Percentiles rank a stretch among this genome's conserved stretches.
Conservation (phyloP, 1,140 invertebrate species). For the Ptiloglossa arizonensis region DNA sequence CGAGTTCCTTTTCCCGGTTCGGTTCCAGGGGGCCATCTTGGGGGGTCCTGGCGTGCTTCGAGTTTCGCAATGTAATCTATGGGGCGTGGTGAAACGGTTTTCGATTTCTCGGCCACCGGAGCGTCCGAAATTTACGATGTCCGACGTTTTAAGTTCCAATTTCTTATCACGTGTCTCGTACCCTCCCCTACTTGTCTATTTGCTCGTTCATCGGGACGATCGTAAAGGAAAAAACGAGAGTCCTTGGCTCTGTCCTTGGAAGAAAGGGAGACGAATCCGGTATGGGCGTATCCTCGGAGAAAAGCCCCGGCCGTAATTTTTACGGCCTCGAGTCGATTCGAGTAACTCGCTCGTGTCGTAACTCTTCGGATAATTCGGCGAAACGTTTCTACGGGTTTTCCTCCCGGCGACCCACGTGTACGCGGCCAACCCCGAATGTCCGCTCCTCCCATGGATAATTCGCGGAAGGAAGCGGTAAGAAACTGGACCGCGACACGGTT, state of each 20-base stretch:
- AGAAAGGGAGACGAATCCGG: constrained; percentile 25
- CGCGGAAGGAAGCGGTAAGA: not conserved
- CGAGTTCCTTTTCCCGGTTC: not conserved
- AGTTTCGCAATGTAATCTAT: constrained; percentile 72
- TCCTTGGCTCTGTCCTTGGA: constrained; percentile 25
- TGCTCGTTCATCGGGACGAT: too few species aligned
- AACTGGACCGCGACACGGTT: not conserved
- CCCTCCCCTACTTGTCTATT: constrained; percentile 9
- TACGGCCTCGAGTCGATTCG: constrained; percentile 53
- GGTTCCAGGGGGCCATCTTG: not conserved
- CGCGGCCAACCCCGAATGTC: not conserved
- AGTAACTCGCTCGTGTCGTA: constrained; percentile 23
- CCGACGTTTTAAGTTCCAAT: constrained; percentile 64
- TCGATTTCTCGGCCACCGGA: constrained; percentile 70
- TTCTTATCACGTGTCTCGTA: constrained; percentile 28
- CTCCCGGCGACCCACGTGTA: constrained; percentile 20
- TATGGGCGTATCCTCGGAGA: constrained; percentile 3
- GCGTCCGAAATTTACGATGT: constrained; percentile 66
- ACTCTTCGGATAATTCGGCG: constrained; percentile 43
- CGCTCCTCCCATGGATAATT: constrained; percentile 25
- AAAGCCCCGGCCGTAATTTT: constrained; percentile 44
- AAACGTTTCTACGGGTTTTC: constrained; percentile 14
- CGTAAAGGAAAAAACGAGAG: not conserved
- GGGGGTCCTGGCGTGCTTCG: constrained; percentile 22
- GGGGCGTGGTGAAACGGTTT: constrained; percentile 75